These are phyloP conservation scores for Arvicanthis niloticus DNA, from an alignment of 2,113 vertebrate species.

Conservation along the genomic window DNA sequence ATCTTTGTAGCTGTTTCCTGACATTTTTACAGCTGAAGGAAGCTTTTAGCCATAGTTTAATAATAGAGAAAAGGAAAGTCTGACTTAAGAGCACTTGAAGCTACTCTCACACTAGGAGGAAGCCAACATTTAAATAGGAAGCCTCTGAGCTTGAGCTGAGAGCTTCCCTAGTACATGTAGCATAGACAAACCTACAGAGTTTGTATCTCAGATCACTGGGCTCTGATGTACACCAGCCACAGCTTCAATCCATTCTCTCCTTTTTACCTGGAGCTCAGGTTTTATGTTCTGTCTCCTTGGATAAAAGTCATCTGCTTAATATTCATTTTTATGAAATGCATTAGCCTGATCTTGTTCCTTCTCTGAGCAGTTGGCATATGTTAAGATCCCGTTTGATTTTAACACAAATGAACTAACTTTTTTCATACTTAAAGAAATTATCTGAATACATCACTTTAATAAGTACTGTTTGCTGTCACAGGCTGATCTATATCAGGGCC, in stretches of 20 bases:
- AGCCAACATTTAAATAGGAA: neutral
- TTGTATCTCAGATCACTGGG: neutral
- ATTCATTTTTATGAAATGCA: neutral
- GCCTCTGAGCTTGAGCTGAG: neutral
- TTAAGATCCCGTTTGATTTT: slow-evolving; percentile 37
- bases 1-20: rapidly evolving
- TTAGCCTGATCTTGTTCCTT: neutral
- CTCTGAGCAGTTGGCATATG: neutral
- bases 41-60: neutral
- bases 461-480: neutral
- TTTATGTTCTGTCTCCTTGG: neutral
- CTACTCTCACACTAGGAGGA: neutral
- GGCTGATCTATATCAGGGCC: too few species aligned
- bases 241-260: neutral
- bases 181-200: neutral
- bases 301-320: slow-evolving; percentile 5
- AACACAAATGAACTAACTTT: neutral
- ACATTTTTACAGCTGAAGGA: too few species aligned
- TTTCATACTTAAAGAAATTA: neutral
- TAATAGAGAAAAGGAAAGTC: neutral
- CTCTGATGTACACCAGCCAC: neutral
- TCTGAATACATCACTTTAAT: neutral
- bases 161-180: neutral
- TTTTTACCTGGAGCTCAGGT: neutral
- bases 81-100: neutral